Evolutionary conservation across 2,888 invertebrate genomes (phyloP), one percentile per base, ranked within the genome.

Genomic region (Dryadula phaetusa): DNA sequence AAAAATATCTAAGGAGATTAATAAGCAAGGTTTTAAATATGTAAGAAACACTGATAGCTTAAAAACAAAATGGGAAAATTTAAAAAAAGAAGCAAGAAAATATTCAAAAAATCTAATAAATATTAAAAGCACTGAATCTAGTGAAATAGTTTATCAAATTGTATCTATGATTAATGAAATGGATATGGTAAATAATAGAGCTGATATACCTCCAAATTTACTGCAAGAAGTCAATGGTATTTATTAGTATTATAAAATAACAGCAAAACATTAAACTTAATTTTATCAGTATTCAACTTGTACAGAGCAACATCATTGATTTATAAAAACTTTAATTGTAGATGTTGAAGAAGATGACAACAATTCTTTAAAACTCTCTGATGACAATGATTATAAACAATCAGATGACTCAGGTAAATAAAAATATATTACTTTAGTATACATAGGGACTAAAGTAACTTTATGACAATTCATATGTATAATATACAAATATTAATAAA

Each of bases 21-120:
- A 91, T 67, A 80, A 72, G 8, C 75, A 79, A 61, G 83, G 82
- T 4, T 80, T 86, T 47, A 77, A 74, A 46, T 71, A 82, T 67
- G 72, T 76, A 1, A 82, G 91, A 67, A 82, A 74, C 69, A 66
- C 74, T 16, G 86, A 88, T 44, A 78, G 76, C 40, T 76, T 91
- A 60, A 90, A 83, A 76, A 83, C 75, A 1, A 92, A 90, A 75
- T 91, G 88, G 89, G 85, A 86, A 4, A 92, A 92, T 71, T 74
- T 92, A 37, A 90, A 90, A 65, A 85, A 78, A 49, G 76, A 77
- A 22, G 84, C 82, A 8, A 81, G 82, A 42, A 86, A 79, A 67
- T 22, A 79, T 1, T 76, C 85, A 8, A 84, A 84, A 66, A 87
- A 86, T 73, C 64, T 85, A 66, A 74, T 84, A 54, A 82, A 86